A percentile compares a stretch with the other conserved stretches of the same genome.
Conservation (phyloP, 1,140 invertebrate genomes). For the Scaptomyza pallida region DNA sequence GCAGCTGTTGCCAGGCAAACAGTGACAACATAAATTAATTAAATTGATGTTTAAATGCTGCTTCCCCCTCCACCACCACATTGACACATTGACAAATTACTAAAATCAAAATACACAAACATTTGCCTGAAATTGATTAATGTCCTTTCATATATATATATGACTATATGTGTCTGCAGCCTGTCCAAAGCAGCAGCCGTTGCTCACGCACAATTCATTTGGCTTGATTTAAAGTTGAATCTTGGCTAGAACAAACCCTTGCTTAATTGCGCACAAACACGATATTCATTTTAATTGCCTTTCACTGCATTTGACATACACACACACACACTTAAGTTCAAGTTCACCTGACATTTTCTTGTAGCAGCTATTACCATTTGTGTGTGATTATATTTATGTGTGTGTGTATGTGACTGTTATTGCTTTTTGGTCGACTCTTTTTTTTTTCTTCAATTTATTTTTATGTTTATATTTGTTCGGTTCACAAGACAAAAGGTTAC, state of each 20-base stretch:
- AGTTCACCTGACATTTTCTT: slow-evolving; percentile 5
- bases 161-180: slow-evolving; percentile 9
- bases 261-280: slow-evolving; percentile 1
- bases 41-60: slow-evolving; percentile 69
- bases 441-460: not conserved
- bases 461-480: slow-evolving; percentile 1
- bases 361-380: too few species aligned
- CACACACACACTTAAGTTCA: not conserved
- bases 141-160: slow-evolving; percentile 28
- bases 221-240: slow-evolving; percentile 26
- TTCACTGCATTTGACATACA: not conserved
- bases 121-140: slow-evolving; percentile 67
- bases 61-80: too few species aligned
- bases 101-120: slow-evolving; percentile 11
- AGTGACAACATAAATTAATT: slow-evolving; percentile 75
- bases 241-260: not conserved
- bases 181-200: slow-evolving; percentile 26
- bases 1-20: slow-evolving; percentile 59
- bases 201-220: slow-evolving; percentile 23
- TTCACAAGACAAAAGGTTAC: slow-evolving; percentile 12
- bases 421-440: slow-evolving; percentile 15
- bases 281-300: not conserved
- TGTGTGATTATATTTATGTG: slow-evolving; percentile 38
- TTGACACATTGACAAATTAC: slow-evolving; percentile 77
- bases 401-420: slow-evolving; percentile 22